phyloP scores from a whole-genome alignment of 2,888 invertebrate species.

The Drosophila melanosoma region DNA sequence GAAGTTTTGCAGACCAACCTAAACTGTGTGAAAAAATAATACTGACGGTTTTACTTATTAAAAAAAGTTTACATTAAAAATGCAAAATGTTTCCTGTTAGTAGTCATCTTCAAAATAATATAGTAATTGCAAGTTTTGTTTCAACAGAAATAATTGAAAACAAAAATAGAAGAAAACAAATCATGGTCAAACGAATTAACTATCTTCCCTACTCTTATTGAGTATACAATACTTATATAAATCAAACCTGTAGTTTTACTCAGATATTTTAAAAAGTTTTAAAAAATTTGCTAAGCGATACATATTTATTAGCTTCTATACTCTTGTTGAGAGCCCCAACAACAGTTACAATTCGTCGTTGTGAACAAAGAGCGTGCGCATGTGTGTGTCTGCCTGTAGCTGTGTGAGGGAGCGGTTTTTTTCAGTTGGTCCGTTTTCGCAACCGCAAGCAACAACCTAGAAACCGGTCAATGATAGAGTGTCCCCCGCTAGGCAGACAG shows the following conservation, averaged over 20 bases:
- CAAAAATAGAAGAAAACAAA: background rate
- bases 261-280: background rate
- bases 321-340: conserved; percentile 3
- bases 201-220: background rate
- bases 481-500: conserved; percentile 12
- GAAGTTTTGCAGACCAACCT: background rate
- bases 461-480: conserved; percentile 47
- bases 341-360: conserved; percentile 6
- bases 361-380: conserved; percentile 10
- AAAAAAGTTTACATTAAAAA: background rate
- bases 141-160: background rate
- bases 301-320: background rate
- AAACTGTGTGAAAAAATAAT: background rate
- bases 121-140: background rate
- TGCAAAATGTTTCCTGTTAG: background rate
- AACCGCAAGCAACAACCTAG: conserved; percentile 21
- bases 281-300: background rate
- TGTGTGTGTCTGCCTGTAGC: background rate
- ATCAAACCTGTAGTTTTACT: background rate
- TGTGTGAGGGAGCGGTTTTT: conserved; percentile 15
- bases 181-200: background rate
- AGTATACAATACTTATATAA: background rate
- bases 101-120: background rate
- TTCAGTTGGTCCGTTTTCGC: conserved; percentile 9
- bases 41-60: background rate